Base-by-base conservation (phyloP, 2,113 vertebrate species). In the Alectura lathami region DNA sequence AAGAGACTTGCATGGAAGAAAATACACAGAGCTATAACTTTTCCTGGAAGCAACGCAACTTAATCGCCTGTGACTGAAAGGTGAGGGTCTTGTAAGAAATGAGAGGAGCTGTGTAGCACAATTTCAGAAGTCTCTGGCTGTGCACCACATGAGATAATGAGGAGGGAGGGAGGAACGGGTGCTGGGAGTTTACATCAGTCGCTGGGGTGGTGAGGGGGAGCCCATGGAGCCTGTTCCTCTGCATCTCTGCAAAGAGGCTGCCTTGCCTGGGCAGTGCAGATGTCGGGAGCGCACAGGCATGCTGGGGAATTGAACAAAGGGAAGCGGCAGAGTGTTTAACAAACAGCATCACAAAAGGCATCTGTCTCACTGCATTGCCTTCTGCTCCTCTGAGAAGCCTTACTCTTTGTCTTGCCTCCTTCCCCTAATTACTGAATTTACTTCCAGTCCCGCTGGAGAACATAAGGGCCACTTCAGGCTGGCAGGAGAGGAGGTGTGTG, bases 301-400 rank as follows among this genome's bases (percentile, higher is more conserved):
- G 62, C 2, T 87, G 73, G 54, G 89, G 88, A 96, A 96, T 59
- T 13, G 74, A 86, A 83, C 83, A 79, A 86, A 96, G 89, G 87
- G 63, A 95, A 73, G 63, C 45, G 36, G 60, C 56, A 81, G 77
- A 2, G 6, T 96, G 94, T 96, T 98, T 93, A 94, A 94, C 96
- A 97, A 97, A 94, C 92, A 96, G 76, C 81, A 66, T 86, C 94
- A 97, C 95, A 93, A 96, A 95, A 97, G 94, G 86, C 96, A 96
- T 95, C 96, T 97, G 97, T 96, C 97, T 96, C 69, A 59, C 67
- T 20, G 43, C 87, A 91, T 97, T 81, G 81, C 97, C 94, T 96
- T 88, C 97, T 97, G 95, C 36, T 97, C 96, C 89, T 89, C 36
- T 2, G 63, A 97, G 89, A 85, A 93, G 26, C 63, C 8, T 91